These are phyloP conservation scores for crab-eating macaque (Macaca fascicularis) DNA, from an alignment of 2,113 vertebrate species.

Conservation along the genomic window DNA sequence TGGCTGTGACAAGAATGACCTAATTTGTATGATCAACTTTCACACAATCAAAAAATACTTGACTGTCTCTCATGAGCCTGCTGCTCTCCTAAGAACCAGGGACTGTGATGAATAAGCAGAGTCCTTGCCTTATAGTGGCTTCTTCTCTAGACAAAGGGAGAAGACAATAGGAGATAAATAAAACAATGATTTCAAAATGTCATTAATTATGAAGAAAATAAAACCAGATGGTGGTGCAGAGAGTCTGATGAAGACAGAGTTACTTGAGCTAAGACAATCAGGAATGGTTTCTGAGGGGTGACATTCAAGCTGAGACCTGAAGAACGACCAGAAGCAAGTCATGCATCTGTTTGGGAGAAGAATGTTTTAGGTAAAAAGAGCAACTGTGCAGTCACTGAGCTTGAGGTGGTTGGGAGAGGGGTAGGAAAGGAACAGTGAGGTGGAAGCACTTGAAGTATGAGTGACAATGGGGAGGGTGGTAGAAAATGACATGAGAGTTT, in stretches of 20 bases:
- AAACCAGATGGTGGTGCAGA: not conserved
- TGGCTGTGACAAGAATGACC: not conserved
- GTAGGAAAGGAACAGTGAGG: not conserved
- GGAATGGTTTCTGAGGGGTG: not conserved
- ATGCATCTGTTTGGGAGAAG: not conserved
- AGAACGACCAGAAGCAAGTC: not conserved
- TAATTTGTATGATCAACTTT: not conserved
- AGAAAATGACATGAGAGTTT: not conserved
- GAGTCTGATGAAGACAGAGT: not conserved
- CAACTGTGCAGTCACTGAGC: not conserved
- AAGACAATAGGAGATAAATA: not conserved
- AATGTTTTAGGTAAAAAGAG: not conserved
- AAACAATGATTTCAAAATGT: not conserved
- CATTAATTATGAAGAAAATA: constrained; percentile 13
- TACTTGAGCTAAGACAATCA: not conserved
- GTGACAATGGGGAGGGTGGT: not conserved
- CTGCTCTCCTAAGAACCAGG: not conserved
- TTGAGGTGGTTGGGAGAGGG: not conserved
- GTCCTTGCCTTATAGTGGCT: not conserved
- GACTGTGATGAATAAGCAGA: not conserved
- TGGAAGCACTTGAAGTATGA: not conserved
- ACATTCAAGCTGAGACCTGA: not conserved
- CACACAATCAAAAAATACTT: not conserved
- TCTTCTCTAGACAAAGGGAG: not conserved
- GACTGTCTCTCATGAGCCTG: not conserved